Conservation (phyloP, 1,140 invertebrate genomes). For the Scaptomyza graminum region DNA sequence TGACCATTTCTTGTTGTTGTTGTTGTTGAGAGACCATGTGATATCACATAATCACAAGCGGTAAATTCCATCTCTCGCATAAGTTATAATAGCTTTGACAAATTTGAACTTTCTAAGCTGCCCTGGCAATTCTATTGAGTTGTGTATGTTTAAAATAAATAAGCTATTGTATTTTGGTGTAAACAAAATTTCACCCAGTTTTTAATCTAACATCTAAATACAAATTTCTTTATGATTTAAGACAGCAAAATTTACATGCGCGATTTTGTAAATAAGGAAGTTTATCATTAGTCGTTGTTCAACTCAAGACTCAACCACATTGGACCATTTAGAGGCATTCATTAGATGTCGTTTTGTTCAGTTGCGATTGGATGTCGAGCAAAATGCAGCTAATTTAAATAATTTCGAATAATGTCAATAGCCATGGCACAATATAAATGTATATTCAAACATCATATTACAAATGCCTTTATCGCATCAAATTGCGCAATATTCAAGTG, state of each 20-base stretch:
- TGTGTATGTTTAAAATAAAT: conserved; percentile 8
- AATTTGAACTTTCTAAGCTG: conserved; percentile 51
- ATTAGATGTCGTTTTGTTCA: conserved; percentile 45
- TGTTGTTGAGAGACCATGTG: conserved; percentile 3
- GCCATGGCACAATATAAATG: conserved; percentile 44
- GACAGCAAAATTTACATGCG: conserved; percentile 49
- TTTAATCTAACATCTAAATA: conserved; percentile 34
- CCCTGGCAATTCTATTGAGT: conserved; percentile 46
- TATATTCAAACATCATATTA: no score
- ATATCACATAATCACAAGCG: conserved; percentile 25
- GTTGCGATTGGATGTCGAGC: conserved; percentile 49
- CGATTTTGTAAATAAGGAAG: conserved; percentile 68
- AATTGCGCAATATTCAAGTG: conserved; percentile 40
- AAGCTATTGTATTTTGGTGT: conserved; percentile 20
- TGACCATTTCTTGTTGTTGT: neutral
- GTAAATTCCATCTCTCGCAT: conserved; percentile 25
- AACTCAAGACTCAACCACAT: conserved; percentile 44
- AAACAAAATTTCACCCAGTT: conserved; percentile 64
- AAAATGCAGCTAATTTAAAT: conserved; percentile 60
- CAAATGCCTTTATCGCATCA: conserved; percentile 58
- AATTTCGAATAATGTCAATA: conserved; percentile 57
- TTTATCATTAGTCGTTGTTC: conserved; percentile 66
- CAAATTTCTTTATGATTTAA: no score
- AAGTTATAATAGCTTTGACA: conserved; percentile 31
- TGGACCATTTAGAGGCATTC: conserved; percentile 41